These are phyloP conservation scores for Sporophila hypoxantha DNA, from an alignment of 2,113 vertebrate species.

Conservation along the genomic window DNA sequence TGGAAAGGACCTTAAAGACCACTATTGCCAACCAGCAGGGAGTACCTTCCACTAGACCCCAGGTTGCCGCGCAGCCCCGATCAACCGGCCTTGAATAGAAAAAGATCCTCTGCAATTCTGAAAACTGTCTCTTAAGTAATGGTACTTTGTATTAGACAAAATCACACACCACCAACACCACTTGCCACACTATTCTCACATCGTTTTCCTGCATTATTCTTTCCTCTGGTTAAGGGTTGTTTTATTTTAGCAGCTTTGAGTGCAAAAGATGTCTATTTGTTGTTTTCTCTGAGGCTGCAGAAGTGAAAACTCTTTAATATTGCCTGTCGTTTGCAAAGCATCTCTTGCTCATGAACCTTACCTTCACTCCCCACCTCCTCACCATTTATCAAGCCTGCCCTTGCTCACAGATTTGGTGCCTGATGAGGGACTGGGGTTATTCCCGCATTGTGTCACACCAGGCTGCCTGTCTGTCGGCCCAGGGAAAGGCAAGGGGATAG, in stretches of 20 bases:
- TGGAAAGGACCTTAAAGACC: too few species aligned
- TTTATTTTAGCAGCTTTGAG: not conserved
- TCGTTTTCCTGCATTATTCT: not conserved
- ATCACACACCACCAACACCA: not conserved
- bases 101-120: too few species aligned
- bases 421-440: not conserved
- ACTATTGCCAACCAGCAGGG: too few species aligned
- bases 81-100: too few species aligned
- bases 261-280: not conserved
- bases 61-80: too few species aligned
- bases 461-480: not conserved
- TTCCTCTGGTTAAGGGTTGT: not conserved
- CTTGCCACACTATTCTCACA: not conserved
- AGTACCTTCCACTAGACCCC: too few species aligned
- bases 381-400: not conserved
- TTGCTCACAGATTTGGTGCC: not conserved
- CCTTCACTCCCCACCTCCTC: not conserved
- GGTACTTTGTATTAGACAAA: too few species aligned
- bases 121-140: too few species aligned
- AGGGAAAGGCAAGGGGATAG: not conserved
- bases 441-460: not conserved
- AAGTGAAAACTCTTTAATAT: not conserved
- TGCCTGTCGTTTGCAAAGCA: not conserved
- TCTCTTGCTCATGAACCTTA: not conserved
- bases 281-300: constrained; percentile 18